phyloP scores from a whole-genome alignment of 2,888 invertebrate genomes.

The Cosmia trapezina region DNA sequence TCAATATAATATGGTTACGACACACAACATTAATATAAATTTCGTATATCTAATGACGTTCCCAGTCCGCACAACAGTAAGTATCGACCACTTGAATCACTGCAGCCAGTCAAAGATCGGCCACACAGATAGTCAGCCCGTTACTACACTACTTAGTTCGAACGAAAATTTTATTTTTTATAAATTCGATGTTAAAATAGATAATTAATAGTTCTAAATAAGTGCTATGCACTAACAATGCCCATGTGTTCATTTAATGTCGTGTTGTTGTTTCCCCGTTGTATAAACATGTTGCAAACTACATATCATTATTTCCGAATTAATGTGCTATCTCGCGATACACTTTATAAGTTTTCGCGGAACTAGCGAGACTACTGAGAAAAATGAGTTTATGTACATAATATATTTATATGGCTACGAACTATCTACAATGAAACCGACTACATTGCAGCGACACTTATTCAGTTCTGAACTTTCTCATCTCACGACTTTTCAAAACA shows the following conservation, averaged over 20 bases:
- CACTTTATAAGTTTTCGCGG: slow-evolving; percentile 31
- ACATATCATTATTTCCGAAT: neutral
- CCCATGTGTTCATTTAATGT: too few relatives aligned
- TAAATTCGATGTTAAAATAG: too few relatives aligned
- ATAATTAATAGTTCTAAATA: too few relatives aligned
- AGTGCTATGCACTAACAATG: too few relatives aligned
- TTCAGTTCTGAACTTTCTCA: slow-evolving; percentile 34
- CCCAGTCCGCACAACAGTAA: neutral
- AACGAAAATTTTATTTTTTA: too few relatives aligned
- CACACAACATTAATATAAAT: too few relatives aligned
- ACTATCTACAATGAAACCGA: slow-evolving; percentile 15
- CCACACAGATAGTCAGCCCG: neutral
- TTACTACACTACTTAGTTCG: neutral
- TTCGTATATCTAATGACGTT: neutral
- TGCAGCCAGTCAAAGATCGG: neutral
- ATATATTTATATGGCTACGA: slow-evolving; percentile 13
- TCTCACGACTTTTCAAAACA: slow-evolving; percentile 44
- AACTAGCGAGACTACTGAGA: slow-evolving; percentile 30
- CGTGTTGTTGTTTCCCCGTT: too few relatives aligned
- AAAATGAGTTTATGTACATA: slow-evolving; percentile 32
- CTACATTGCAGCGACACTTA: slow-evolving; percentile 31
- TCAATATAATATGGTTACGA: too few relatives aligned
- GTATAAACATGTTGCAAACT: too few relatives aligned
- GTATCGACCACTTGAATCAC: neutral
- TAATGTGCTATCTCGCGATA: slow-evolving; percentile 7